Evolutionary conservation across 2,888 invertebrate species (phyloP).

Genomic region (Phania funesta): DNA sequence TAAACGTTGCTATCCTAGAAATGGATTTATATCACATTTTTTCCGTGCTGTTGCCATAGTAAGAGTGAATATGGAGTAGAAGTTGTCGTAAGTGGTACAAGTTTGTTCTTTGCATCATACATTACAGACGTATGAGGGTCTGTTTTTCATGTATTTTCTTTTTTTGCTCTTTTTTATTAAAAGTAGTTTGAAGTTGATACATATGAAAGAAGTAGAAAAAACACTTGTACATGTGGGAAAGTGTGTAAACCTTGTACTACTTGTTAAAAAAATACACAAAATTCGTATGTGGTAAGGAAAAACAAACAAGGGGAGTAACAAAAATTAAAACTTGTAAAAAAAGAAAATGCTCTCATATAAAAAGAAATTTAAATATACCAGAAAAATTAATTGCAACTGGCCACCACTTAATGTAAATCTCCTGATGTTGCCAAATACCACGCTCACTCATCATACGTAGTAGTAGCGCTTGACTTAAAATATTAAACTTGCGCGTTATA

Average conservation of each 20-base stretch:
- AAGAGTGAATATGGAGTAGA: conserved; percentile 16
- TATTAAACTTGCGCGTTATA: conserved; percentile 19
- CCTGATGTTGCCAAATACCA: conserved; percentile 58
- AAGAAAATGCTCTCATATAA: neutral
- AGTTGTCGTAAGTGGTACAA: conserved; percentile 30
- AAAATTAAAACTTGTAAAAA: conserved; percentile 5
- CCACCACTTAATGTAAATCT: conserved; percentile 56
- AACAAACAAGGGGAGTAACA: conserved; percentile 12
- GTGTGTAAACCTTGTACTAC: conserved; percentile 44
- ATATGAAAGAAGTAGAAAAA: conserved; percentile 25
- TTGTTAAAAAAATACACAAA: conserved; percentile 17
- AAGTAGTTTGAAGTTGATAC: conserved; percentile 54
- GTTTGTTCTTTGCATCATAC: conserved; percentile 30
- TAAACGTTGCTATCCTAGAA: conserved; percentile 56
- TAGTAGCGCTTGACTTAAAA: conserved; percentile 41
- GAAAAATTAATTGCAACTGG: conserved; percentile 57
- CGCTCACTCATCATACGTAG: conserved; percentile 27
- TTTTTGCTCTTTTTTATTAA: conserved; percentile 46
- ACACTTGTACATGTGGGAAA: neutral
- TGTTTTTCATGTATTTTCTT: neutral
- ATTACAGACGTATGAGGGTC: neutral
- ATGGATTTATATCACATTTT: conserved; percentile 60
- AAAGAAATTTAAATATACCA: conserved; percentile 31
- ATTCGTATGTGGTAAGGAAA: conserved; percentile 13
- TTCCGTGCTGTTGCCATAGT: conserved; percentile 30